Conservation (phyloP, 2,113 vertebrate species). For the Cepphus grylle region DNA sequence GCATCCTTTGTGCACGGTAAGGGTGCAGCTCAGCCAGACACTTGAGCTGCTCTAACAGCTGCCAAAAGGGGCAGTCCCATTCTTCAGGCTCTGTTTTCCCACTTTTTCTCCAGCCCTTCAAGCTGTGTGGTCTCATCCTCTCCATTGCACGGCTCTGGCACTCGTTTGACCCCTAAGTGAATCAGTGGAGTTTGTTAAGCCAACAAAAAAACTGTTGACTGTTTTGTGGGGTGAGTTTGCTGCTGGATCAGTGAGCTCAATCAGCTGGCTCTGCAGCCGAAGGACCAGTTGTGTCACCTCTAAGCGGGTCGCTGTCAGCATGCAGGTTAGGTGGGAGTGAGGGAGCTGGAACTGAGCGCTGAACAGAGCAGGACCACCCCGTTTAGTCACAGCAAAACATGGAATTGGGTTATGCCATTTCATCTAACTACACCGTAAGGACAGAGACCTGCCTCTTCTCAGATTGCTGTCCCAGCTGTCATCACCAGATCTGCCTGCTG, state of each 20-base stretch:
- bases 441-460: not conserved
- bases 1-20: not conserved
- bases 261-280: not conserved
- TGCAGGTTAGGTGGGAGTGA: not conserved
- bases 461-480: not conserved
- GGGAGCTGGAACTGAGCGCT: not conserved
- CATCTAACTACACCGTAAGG: not conserved
- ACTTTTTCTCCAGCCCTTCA: not conserved
- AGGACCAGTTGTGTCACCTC: not conserved
- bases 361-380: not conserved
- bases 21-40: not conserved
- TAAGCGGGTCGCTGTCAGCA: not conserved
- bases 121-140: slow-evolving; percentile 57
- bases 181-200: slow-evolving; percentile 41
- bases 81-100: not conserved
- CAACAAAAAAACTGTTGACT: slow-evolving; percentile 34
- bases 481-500: not conserved
- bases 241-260: not conserved
- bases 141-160: slow-evolving; percentile 28
- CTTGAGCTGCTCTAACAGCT: not conserved
- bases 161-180: slow-evolving; percentile 33
- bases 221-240: not conserved
- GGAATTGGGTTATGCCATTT: not conserved
- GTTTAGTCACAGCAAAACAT: not conserved
- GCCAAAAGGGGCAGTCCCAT: slow-evolving; percentile 18